These are phyloP conservation scores for Hipposideros armiger DNA, from an alignment of 2,113 vertebrate genomes.

Conservation along the genomic window DNA sequence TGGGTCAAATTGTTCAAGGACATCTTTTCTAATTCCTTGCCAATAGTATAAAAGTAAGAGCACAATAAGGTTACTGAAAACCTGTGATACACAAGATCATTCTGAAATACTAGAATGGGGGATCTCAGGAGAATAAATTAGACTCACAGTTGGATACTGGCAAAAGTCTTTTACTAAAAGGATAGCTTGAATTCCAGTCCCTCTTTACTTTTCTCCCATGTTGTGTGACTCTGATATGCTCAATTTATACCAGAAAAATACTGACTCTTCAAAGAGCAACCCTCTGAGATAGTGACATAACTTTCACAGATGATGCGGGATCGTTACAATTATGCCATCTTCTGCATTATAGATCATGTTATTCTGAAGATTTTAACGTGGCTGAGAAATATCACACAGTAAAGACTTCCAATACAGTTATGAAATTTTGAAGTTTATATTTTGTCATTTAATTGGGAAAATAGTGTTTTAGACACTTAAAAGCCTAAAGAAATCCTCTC, in stretches of 20 bases:
- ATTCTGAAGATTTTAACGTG: not conserved
- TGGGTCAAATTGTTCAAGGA: conserved; percentile 35
- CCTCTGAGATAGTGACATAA: not conserved
- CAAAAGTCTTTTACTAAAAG: conserved; percentile 28
- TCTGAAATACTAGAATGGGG: not conserved
- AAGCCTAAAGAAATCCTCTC: not conserved
- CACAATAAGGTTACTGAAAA: conserved; percentile 8
- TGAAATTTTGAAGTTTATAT: conserved; percentile 11
- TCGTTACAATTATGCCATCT: not conserved
- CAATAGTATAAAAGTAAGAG: conserved; percentile 22
- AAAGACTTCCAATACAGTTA: not conserved
- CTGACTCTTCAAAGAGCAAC: conserved; percentile 5
- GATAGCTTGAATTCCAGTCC: not conserved
- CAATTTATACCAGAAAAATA: not conserved
- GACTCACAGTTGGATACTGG: not conserved
- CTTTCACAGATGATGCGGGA: not conserved
- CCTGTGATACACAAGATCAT: not conserved
- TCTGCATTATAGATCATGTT: not conserved
- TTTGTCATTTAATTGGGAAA: not conserved
- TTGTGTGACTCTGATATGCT: not conserved
- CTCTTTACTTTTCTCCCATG: not conserved
- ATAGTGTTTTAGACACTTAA: not conserved
- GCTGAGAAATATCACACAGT: not conserved
- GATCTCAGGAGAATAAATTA: conserved; percentile 46
- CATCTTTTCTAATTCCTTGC: conserved; percentile 31